Conservation (phyloP, 1,140 invertebrate genomes). For the Macrobrachium nipponense region DNA sequence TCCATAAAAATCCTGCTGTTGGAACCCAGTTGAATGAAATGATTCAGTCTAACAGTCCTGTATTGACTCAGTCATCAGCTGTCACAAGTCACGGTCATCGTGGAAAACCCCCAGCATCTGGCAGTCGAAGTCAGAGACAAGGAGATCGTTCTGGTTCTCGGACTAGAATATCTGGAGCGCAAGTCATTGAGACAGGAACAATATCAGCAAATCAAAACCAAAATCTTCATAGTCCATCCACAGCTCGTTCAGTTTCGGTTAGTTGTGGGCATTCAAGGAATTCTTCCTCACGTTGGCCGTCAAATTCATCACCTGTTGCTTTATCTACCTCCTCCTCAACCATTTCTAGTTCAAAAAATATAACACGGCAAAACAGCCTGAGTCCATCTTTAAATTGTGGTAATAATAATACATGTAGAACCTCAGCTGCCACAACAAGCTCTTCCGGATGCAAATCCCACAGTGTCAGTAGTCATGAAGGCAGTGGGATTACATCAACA, state of each 20-base stretch:
- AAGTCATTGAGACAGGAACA: conserved; percentile 19
- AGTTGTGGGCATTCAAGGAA: conserved; percentile 27
- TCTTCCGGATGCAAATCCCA: conserved; percentile 15
- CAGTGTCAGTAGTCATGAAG: conserved; percentile 17
- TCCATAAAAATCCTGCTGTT: conserved; percentile 32
- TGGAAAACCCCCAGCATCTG: conserved; percentile 43
- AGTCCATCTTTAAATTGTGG: conserved; percentile 29
- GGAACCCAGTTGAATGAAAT: conserved; percentile 14
- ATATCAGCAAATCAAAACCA: not conserved
- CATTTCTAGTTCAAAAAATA: conserved; percentile 25
- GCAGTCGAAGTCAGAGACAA: conserved; percentile 43
- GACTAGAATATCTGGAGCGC: conserved; percentile 38
- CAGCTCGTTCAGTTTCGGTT: conserved; percentile 9
- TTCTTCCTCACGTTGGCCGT: conserved; percentile 31
- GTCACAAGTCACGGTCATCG: conserved; percentile 21
- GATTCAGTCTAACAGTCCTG: not conserved
- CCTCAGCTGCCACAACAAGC: conserved; percentile 22
- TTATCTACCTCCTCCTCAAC: conserved; percentile 40
- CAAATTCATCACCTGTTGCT: conserved; percentile 10
- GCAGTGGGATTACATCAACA: conserved; percentile 22
- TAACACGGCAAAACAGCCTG: conserved; percentile 29
- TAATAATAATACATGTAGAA: conserved; percentile 25
- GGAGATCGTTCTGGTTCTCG: conserved; percentile 43
- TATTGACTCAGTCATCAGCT: conserved; percentile 11
- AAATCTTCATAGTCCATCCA: conserved; percentile 37